A percentile compares a stretch with the other conserved stretches of the same genome.
Evolutionary conservation across 2,797 vertebrate genomes (phyloP).

Genomic region (Poecilia velifera): DNA sequence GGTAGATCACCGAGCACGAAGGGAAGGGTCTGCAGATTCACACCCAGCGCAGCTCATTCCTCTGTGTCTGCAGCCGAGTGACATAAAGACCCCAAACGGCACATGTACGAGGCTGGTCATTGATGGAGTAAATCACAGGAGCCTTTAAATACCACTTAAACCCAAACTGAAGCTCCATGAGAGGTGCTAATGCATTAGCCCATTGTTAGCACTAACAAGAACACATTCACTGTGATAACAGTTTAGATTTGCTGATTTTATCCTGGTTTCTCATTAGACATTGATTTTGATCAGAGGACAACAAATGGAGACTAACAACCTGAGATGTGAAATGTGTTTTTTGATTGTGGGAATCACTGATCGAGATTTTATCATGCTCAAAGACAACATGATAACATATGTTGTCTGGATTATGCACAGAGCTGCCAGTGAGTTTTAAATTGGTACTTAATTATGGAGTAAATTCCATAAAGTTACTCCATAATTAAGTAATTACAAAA

Average conservation of each 20-base stretch:
- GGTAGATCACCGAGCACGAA: constrained; percentile 58
- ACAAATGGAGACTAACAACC: constrained; percentile 12
- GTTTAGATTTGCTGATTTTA: constrained; percentile 39
- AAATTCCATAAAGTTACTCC: background rate
- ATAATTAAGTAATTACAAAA: background rate
- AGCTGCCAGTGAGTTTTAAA: background rate
- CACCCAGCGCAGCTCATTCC: constrained; percentile 21
- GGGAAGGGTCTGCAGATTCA: constrained; percentile 57
- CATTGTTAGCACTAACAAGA: constrained; percentile 39
- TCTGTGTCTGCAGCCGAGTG: constrained; percentile 20
- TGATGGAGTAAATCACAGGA: constrained; percentile 42
- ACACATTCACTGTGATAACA: constrained; percentile 37
- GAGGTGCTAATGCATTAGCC: constrained; percentile 39
- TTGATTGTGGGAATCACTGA: constrained; percentile 22
- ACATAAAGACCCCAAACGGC: constrained; percentile 7
- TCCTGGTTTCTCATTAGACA: constrained; percentile 39
- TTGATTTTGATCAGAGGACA: constrained; percentile 34
- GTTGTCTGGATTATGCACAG: constrained; percentile 1
- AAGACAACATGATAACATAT: background rate
- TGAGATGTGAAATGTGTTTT: constrained; percentile 15
- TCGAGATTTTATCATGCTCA: constrained; percentile 13
- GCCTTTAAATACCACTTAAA: constrained; percentile 47
- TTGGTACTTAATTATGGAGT: too few relatives aligned
- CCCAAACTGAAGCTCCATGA: constrained; percentile 23
- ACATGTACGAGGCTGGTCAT: constrained; percentile 9